Percentiles rank a stretch among this genome's conserved stretches.
Conservation (phyloP, 2,888 invertebrate species). For the Lepidochrysops patricia region DNA sequence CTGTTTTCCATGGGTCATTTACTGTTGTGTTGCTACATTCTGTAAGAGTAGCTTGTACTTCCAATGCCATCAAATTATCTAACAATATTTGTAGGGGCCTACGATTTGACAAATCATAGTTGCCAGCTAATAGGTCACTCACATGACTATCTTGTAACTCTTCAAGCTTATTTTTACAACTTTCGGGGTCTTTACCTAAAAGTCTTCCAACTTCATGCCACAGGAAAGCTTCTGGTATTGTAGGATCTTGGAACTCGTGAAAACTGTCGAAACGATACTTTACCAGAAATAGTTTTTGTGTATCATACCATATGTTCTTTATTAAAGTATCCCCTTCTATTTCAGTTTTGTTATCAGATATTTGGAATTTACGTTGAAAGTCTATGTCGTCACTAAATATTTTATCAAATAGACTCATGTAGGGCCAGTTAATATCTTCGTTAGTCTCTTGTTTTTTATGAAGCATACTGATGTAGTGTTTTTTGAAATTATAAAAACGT, state of each 20-base stretch:
- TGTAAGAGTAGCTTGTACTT: conserved; percentile 37
- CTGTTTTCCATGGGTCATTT: conserved; percentile 34
- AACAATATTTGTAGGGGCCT: conserved; percentile 48
- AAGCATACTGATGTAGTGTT: conserved; percentile 52
- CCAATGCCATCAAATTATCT: conserved; percentile 53
- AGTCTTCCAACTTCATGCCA: conserved; percentile 61
- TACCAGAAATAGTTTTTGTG: conserved; percentile 48
- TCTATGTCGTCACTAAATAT: conserved; percentile 49
- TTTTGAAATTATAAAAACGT: conserved; percentile 56
- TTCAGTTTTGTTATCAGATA: conserved; percentile 14
- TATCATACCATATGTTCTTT: conserved; percentile 39
- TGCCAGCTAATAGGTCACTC: conserved; percentile 36
- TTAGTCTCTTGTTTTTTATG: conserved; percentile 40
- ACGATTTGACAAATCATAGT: conserved; percentile 39
- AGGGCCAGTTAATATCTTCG: conserved; percentile 48
- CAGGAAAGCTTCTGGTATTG: conserved; percentile 55
- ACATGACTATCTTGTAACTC: conserved; percentile 44
- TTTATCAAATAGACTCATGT: conserved; percentile 50
- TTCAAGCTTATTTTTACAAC: conserved; percentile 42
- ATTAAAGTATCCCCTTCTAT: conserved; percentile 16
- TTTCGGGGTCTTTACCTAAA: conserved; percentile 45
- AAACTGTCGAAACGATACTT: conserved; percentile 62
- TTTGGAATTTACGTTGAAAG: conserved; percentile 38
- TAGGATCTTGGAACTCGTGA: conserved; percentile 53
- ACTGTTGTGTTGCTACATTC: conserved; percentile 20